A percentile compares a stretch with the other conserved stretches of the same genome.
Evolutionary conservation across 2,888 invertebrate genomes (phyloP).

Genomic region (Drosophila neonasuta): DNA sequence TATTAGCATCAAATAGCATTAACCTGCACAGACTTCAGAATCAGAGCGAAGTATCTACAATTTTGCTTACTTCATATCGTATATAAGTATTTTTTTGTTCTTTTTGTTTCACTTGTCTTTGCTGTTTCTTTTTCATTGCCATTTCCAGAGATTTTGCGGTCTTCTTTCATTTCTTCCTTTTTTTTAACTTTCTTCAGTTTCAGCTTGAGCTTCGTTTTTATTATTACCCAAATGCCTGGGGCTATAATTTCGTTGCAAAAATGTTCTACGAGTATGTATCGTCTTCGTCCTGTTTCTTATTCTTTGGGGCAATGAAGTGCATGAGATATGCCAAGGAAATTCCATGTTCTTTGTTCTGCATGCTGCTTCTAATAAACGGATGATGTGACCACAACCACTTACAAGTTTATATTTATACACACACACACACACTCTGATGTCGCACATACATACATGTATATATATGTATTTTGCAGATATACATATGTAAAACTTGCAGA

Average conservation of each 20-base stretch:
- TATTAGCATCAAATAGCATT: slow-evolving; percentile 67
- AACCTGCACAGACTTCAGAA: slow-evolving; percentile 22
- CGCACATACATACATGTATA: neutral
- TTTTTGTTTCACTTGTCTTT: slow-evolving; percentile 2
- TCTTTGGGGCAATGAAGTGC: slow-evolving; percentile 67
- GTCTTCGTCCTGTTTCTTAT: slow-evolving; percentile 36
- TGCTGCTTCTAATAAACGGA: slow-evolving; percentile 57
- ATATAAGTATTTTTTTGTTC: neutral
- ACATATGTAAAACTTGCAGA: slow-evolving; percentile 39
- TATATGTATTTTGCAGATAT: neutral
- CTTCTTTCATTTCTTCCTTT: slow-evolving; percentile 18
- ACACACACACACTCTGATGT: slow-evolving; percentile 2
- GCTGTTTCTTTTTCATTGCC: slow-evolving; percentile 25
- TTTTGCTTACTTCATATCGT: slow-evolving; percentile 17
- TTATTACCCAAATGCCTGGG: slow-evolving; percentile 65
- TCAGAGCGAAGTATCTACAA: slow-evolving; percentile 20
- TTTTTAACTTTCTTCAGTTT: slow-evolving; percentile 39
- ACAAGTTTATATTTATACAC: neutral
- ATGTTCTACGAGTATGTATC: slow-evolving; percentile 60
- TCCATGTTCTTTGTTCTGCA: slow-evolving; percentile 58
- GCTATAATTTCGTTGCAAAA: slow-evolving; percentile 68
- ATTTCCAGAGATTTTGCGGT: slow-evolving; percentile 15
- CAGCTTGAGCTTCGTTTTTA: slow-evolving; percentile 43
- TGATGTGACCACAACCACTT: slow-evolving; percentile 49
- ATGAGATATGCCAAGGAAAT: slow-evolving; percentile 69